These are phyloP conservation scores for Oxygymnocypris stewartii DNA, from an alignment of 2,113 vertebrate genomes.

Conservation along the genomic window DNA sequence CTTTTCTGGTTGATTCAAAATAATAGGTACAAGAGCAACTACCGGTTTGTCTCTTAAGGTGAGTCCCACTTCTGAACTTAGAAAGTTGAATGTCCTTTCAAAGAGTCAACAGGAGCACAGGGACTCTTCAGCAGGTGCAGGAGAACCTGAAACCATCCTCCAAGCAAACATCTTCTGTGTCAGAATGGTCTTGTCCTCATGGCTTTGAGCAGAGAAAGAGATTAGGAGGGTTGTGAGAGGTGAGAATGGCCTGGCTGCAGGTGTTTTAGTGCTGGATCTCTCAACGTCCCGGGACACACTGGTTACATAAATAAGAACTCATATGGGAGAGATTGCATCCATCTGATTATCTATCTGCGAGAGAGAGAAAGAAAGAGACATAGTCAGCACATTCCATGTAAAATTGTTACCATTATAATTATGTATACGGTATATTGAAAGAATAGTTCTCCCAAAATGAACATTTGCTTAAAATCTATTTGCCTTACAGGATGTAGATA, in stretches of 20 bases:
- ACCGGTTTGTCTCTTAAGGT: not conserved
- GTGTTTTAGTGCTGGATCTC: not conserved
- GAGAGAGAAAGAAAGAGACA: constrained; percentile 12
- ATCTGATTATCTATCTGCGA: not conserved
- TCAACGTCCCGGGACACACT: not conserved
- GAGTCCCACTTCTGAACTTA: not conserved
- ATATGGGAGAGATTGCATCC: not conserved
- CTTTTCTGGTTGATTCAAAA: not conserved
- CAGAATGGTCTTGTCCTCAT: not conserved
- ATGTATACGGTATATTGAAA: not conserved
- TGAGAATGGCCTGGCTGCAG: not conserved
- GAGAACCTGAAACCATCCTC: not conserved
- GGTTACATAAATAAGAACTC: constrained; percentile 22
- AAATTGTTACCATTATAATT: not conserved
- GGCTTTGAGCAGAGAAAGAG: not conserved
- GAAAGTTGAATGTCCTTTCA: not conserved
- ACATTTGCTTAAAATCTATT: not conserved
- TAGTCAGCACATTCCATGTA: not conserved
- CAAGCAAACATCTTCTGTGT: not conserved
- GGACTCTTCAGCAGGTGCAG: not conserved
- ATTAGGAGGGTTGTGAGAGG: not conserved
- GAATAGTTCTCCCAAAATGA: not conserved
- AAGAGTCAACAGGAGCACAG: not conserved
- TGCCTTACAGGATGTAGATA: not conserved
- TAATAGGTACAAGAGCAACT: not conserved